Percentiles rank a stretch among this genome's conserved stretches.
Conservation (phyloP, 2,113 vertebrate species). For the Oncorhynchus tshawytscha region DNA sequence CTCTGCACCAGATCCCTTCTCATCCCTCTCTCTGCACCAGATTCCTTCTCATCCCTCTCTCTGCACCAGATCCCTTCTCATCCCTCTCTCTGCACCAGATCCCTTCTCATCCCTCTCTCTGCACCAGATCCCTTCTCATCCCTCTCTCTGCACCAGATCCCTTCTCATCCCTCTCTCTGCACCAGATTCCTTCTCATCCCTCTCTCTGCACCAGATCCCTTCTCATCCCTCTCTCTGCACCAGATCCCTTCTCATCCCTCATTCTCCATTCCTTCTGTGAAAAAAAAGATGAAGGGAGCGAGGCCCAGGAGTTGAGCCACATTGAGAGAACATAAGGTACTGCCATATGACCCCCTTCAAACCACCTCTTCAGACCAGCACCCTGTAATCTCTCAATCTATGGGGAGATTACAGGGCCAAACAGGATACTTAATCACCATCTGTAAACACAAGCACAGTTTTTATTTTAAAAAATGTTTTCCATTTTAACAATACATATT, state of each 20-base stretch:
- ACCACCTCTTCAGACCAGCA: not conserved
- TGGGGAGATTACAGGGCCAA: no score
- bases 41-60: not conserved
- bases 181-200: not conserved
- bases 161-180: not conserved
- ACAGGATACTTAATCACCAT: no score
- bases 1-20: no score
- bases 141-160: not conserved
- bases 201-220: not conserved
- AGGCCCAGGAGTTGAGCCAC: no score
- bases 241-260: not conserved
- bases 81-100: not conserved
- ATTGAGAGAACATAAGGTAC: not conserved
- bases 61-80: not conserved
- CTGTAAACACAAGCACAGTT: not conserved
- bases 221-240: not conserved
- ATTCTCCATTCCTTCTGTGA: not conserved
- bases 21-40: not conserved
- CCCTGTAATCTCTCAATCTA: not conserved
- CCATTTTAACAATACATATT: constrained; percentile 73
- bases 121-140: not conserved
- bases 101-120: not conserved
- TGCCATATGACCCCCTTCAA: not conserved
- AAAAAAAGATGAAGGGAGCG: no score
- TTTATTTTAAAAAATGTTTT: constrained; percentile 29